These are phyloP conservation scores for Cephus sareptanus DNA, from an alignment of 2,888 invertebrate genomes.

Conservation along the genomic window DNA sequence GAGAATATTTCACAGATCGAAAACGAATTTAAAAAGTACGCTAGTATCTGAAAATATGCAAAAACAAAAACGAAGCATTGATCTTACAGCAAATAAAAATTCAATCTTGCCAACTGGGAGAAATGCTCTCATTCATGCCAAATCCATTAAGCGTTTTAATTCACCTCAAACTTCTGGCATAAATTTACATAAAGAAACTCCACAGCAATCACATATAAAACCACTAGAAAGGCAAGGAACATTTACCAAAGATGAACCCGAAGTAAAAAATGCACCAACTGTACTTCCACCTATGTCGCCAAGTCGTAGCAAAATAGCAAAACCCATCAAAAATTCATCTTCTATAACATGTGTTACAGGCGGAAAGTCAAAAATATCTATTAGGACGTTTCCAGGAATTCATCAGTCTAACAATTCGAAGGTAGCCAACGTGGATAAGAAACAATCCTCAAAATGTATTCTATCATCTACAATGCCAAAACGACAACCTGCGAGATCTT, in stretches of 20 bases:
- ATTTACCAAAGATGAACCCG: conserved; percentile 87
- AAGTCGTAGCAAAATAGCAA: conserved; percentile 51
- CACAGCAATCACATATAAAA: conserved; percentile 62
- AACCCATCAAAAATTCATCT: conserved; percentile 48
- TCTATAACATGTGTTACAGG: conserved; percentile 36
- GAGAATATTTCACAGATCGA: conserved; percentile 45
- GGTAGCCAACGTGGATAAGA: conserved; percentile 44
- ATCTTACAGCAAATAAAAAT: conserved; percentile 43
- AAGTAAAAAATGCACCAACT: conserved; percentile 57
- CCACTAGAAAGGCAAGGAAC: conserved; percentile 87
- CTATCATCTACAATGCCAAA: conserved; percentile 25
- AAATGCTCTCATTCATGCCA: conserved; percentile 48
- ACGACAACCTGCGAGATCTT: conserved; percentile 23
- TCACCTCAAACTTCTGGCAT: neutral
- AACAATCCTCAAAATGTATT: conserved; percentile 33
- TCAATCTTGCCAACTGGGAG: conserved; percentile 52
- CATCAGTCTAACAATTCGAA: conserved; percentile 43
- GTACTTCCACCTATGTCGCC: conserved; percentile 50
- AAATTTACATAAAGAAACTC: conserved; percentile 28
- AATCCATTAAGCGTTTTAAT: conserved; percentile 47
- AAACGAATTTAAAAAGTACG: conserved; percentile 51
- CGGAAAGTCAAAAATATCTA: conserved; percentile 46
- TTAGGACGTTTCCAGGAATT: conserved; percentile 33
- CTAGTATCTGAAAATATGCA: conserved; percentile 25
- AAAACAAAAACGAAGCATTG: conserved; percentile 35